Percentiles rank a stretch among this genome's conserved stretches.
These are phyloP conservation scores for Sipha flava DNA, from an alignment of 1,140 invertebrate species.

Conservation along the genomic window DNA sequence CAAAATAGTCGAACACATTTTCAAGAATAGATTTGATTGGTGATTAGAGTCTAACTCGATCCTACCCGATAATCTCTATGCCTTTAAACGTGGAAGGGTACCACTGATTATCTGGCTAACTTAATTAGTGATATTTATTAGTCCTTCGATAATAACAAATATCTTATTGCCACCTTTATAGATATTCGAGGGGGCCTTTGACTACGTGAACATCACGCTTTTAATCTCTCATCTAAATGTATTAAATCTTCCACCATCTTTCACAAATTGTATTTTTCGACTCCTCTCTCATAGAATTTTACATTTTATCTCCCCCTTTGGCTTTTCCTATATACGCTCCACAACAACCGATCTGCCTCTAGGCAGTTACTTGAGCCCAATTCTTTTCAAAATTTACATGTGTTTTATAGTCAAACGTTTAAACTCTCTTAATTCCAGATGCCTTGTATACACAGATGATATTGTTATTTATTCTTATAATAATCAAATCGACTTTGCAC, in stretches of 20 bases:
- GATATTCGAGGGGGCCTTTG: not conserved
- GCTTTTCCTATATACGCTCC: too few species aligned
- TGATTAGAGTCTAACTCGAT: not conserved
- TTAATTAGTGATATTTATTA: too few species aligned
- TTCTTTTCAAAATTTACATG: too few species aligned
- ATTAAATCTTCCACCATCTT: not conserved
- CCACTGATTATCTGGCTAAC: not conserved
- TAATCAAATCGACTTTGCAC: not conserved
- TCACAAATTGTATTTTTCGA: not conserved
- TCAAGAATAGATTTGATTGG: too few species aligned
- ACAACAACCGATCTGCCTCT: too few species aligned
- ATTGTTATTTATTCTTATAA: not conserved
- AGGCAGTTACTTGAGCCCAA: too few species aligned
- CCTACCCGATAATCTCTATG: not conserved
- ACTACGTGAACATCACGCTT: not conserved
- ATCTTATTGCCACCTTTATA: too few species aligned
- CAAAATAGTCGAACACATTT: not conserved
- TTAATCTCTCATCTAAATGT: not conserved
- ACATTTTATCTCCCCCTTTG: too few species aligned
- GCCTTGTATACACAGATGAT: not conserved
- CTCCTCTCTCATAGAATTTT: too few species aligned
- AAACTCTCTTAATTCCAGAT: not conserved
- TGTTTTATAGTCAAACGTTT: too few species aligned
- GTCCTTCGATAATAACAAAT: too few species aligned
- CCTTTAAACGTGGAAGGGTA: not conserved